phyloP scores from a whole-genome alignment of 1,140 invertebrate species.

The Drosophila nigrodunni region DNA sequence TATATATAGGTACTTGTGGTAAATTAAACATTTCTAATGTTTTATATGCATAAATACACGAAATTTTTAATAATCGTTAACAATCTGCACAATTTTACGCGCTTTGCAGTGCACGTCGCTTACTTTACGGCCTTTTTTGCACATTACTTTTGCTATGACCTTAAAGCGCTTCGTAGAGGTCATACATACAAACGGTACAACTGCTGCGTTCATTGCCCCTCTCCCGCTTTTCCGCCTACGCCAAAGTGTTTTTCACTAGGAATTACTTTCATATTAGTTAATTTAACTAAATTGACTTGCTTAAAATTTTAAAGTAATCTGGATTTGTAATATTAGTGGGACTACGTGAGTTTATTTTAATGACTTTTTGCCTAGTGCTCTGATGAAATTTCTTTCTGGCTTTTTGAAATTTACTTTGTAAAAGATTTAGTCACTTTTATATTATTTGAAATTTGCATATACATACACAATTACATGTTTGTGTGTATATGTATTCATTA shows the following conservation, averaged over 20 bases:
- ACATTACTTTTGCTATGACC: slow-evolving; percentile 58
- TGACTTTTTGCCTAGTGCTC: neutral
- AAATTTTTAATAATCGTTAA: neutral
- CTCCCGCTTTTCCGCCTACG: slow-evolving; percentile 7
- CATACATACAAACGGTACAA: slow-evolving; percentile 41
- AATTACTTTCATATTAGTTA: neutral
- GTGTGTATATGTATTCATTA: neutral
- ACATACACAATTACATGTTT: neutral
- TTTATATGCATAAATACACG: neutral
- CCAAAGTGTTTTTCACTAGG: slow-evolving; percentile 13
- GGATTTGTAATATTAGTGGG: neutral
- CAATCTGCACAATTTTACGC: slow-evolving; percentile 16
- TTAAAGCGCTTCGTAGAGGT: slow-evolving; percentile 66
- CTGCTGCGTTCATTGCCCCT: neutral
- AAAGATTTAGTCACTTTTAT: neutral
- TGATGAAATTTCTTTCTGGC: neutral
- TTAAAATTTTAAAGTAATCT: neutral
- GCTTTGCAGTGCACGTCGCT: neutral
- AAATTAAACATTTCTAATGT: neutral
- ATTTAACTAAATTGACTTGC: neutral
- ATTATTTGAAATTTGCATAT: neutral
- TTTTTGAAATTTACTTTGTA: too few species aligned
- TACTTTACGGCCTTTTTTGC: slow-evolving; percentile 31
- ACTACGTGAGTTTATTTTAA: neutral
- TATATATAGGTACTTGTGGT: slow-evolving; percentile 17